These are phyloP conservation scores for Pterocles orientalis DNA, from an alignment of 2,113 vertebrate species.

Conservation along the genomic window DNA sequence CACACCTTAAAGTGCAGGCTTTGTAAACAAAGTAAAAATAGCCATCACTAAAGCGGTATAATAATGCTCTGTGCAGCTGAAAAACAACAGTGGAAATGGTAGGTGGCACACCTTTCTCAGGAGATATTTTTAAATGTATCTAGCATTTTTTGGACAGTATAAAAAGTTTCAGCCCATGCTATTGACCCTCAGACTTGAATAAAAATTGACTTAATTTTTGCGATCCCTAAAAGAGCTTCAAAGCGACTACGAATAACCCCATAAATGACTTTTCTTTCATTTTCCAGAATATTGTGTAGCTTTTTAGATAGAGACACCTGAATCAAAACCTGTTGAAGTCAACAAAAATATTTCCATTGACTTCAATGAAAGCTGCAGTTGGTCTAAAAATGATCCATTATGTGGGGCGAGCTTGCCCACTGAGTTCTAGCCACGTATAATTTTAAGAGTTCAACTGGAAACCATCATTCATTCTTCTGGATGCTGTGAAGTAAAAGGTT, in stretches of 20 bases:
- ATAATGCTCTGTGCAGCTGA: background rate
- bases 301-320: background rate
- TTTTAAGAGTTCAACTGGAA: slow-evolving; percentile 6
- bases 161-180: background rate
- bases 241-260: background rate
- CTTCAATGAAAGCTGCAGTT: background rate
- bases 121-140: background rate
- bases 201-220: background rate
- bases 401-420: background rate
- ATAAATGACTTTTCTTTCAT: background rate
- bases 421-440: background rate
- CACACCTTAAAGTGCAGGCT: slow-evolving; percentile 34
- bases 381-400: background rate
- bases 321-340: background rate
- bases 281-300: background rate
- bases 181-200: background rate
- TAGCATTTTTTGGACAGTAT: background rate
- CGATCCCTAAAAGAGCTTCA: background rate
- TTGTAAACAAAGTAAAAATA: slow-evolving; percentile 39
- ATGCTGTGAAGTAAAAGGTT: background rate
- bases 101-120: background rate
- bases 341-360: background rate
- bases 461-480: background rate
- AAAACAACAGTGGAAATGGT: slow-evolving; percentile 25
- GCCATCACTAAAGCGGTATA: background rate